Percentiles rank a stretch among this genome's conserved stretches.
phyloP scores from a whole-genome alignment of 2,797 vertebrate species.

The Poeciliopsis gracilis region DNA sequence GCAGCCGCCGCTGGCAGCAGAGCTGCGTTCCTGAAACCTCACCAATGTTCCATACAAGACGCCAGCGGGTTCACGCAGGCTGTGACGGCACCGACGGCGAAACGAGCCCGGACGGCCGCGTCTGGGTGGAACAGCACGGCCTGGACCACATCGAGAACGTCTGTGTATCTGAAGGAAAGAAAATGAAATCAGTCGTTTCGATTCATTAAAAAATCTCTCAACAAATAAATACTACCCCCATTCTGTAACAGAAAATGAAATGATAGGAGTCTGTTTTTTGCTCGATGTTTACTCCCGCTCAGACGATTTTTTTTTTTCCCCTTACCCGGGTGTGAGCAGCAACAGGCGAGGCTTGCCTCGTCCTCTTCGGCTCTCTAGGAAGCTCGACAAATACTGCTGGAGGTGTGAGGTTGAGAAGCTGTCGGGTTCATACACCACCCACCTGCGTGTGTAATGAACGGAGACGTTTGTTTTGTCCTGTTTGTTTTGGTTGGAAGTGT shows the following conservation, averaged over 20 bases:
- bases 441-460: constrained; percentile 75
- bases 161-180: constrained; percentile 85
- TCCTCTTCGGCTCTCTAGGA: constrained; percentile 83
- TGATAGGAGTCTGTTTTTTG: not conserved
- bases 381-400: constrained; percentile 86
- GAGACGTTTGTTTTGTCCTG: not conserved
- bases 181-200: not conserved
- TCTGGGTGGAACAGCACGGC: constrained; percentile 92
- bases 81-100: constrained; percentile 86
- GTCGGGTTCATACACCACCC: constrained; percentile 90
- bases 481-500: not conserved
- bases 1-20: not conserved
- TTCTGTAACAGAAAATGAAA: not conserved
- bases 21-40: constrained; percentile 17
- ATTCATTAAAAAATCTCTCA: not conserved
- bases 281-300: not conserved
- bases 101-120: constrained; percentile 82
- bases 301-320: not conserved
- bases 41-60: constrained; percentile 96
- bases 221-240: not conserved
- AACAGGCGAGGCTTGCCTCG: constrained; percentile 81
- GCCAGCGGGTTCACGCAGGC: constrained; percentile 91
- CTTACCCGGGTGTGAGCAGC: constrained; percentile 91
- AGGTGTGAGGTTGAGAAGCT: constrained; percentile 90
- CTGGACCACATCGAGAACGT: constrained; percentile 91